Evolutionary conservation across 1,140 invertebrate genomes (phyloP).

Genomic region (Drosophila kohkoa): DNA sequence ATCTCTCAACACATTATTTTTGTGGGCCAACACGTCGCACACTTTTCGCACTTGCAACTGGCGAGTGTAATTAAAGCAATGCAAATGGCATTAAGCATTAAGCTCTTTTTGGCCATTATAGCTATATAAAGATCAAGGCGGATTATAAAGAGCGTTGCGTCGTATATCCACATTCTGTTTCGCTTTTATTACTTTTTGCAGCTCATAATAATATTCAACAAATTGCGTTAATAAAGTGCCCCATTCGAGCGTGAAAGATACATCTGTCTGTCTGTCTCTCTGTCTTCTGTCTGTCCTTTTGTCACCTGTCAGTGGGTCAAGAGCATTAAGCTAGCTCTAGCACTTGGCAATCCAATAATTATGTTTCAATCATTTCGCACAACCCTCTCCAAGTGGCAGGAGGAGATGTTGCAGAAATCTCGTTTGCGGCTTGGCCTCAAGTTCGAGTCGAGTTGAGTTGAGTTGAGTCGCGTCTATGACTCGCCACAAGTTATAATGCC

Average conservation of each 20-base stretch:
- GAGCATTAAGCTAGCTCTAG: slow-evolving; percentile 44
- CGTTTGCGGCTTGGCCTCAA: not conserved
- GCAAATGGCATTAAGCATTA: slow-evolving; percentile 56
- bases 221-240: slow-evolving; percentile 56
- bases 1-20: slow-evolving; percentile 9
- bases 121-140: slow-evolving; percentile 62
- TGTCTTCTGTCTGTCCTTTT: slow-evolving; percentile 45
- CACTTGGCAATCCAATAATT: slow-evolving; percentile 50
- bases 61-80: slow-evolving; percentile 52
- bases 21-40: slow-evolving; percentile 49
- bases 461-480: slow-evolving; percentile 9
- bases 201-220: slow-evolving; percentile 31
- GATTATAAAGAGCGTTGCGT: slow-evolving; percentile 40
- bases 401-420: slow-evolving; percentile 2
- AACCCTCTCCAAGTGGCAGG: slow-evolving; percentile 28
- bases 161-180: slow-evolving; percentile 18
- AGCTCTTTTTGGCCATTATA: slow-evolving; percentile 29
- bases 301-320: slow-evolving; percentile 76
- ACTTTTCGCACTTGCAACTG: slow-evolving; percentile 37
- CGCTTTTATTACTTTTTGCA: slow-evolving; percentile 22
- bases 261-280: slow-evolving; percentile 19
- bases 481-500: slow-evolving; percentile 15
- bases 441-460: not conserved
- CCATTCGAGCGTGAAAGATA: slow-evolving; percentile 42
- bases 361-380: slow-evolving; percentile 34